Conservation (phyloP, 2,797 vertebrate species). For the Pipistrellus pygmaeus region DNA sequence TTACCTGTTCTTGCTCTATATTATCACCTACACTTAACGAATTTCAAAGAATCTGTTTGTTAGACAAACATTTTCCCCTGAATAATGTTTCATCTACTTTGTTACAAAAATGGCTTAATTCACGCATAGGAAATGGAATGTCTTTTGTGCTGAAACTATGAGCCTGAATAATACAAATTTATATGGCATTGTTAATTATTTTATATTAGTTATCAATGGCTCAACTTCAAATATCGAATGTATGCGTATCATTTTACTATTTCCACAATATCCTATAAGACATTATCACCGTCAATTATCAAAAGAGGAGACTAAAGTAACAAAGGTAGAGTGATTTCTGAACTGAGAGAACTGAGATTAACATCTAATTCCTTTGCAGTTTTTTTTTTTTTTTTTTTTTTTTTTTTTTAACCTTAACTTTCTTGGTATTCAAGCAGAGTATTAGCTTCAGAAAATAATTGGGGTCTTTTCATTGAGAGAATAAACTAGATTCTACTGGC, state of each 20-base stretch:
- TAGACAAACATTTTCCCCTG: constrained; percentile 30
- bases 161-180: constrained; percentile 74
- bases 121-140: constrained; percentile 70
- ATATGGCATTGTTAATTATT: neutral
- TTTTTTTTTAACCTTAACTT: neutral
- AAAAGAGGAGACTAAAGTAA: neutral
- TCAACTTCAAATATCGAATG: neutral
- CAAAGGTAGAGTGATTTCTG: neutral
- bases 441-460: constrained; percentile 63
- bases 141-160: constrained; percentile 78
- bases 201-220: neutral
- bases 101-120: neutral
- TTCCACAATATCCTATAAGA: neutral
- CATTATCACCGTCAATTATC: constrained; percentile 26
- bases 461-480: constrained; percentile 59
- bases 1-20: neutral
- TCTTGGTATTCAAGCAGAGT: constrained; percentile 38
- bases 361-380: neutral
- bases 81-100: constrained; percentile 39
- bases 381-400: too few relatives aligned
- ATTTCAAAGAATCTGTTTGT: constrained; percentile 63
- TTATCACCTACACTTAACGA: constrained; percentile 13
- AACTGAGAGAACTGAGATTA: neutral
- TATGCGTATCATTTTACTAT: constrained; percentile 11
- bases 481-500: constrained; percentile 40